These are phyloP conservation scores for Sardina pilchardus DNA, from an alignment of 2,113 vertebrate genomes.

Conservation along the genomic window DNA sequence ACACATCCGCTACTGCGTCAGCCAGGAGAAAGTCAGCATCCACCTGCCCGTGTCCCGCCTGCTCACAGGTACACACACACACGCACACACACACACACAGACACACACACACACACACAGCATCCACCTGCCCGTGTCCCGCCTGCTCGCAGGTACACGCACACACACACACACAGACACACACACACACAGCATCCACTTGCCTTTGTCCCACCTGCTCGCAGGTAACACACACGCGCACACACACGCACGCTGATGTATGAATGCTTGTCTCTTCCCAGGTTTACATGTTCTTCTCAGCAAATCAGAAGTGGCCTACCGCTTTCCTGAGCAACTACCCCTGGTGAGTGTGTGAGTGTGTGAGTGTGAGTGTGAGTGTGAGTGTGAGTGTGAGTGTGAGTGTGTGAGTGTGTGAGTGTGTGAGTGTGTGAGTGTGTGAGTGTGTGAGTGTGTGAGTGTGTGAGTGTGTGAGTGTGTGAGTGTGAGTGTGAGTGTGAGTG, in stretches of 20 bases:
- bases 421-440: background rate
- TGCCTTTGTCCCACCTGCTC: too few species aligned
- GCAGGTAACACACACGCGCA: too few species aligned
- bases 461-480: slow-evolving; percentile 62
- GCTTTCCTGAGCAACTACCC: slow-evolving; percentile 90
- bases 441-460: slow-evolving; percentile 50
- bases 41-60: slow-evolving; percentile 94
- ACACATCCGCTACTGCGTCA: slow-evolving; percentile 94
- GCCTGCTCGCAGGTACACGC: slow-evolving; percentile 87
- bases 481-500: background rate
- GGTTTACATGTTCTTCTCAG: slow-evolving; percentile 94
- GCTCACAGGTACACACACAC: slow-evolving; percentile 84
- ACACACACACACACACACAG: background rate
- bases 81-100: background rate
- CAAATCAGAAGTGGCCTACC: slow-evolving; percentile 90
- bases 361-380: background rate
- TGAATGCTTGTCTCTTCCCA: slow-evolving; percentile 51
- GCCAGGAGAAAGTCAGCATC: slow-evolving; percentile 97
- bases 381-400: background rate
- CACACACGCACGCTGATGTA: background rate
- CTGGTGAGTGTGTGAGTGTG: slow-evolving; percentile 75
- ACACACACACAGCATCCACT: too few species aligned
- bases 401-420: slow-evolving; percentile 71
- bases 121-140: slow-evolving; percentile 89
- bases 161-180: background rate